Base-by-base conservation (phyloP, 2,113 vertebrate genomes). In the Rhea americana region DNA sequence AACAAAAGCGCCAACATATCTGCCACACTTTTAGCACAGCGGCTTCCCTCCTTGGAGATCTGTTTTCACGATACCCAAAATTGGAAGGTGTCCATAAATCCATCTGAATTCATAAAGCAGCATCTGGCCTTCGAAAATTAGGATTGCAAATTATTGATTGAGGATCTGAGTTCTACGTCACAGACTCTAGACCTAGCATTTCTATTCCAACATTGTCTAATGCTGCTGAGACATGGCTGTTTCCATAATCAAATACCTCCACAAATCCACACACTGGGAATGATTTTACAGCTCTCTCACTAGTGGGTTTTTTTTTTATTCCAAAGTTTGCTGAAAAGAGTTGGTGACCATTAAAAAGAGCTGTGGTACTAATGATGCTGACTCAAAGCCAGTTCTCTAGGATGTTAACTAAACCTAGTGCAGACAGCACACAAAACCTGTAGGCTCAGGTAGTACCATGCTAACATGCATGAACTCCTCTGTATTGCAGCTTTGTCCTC, bases 61-160 rank as follows among this genome's bases (percentile, higher is more conserved):
- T 91, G 26, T 61, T 83, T 48, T 84, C 14, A 8, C 85, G 74
- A 71, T 48, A 77, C 11, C 25, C 73, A 41, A 37, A 90, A 58
- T 56, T 85, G 61, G 65, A 85, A 81, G 24, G 80, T 37, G 18
- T 61, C 61, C 66, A 81, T 35, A 90, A 90, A 85, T 48, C 22
- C 88, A 94, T 19, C 8, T 63, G 45, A 85, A 90, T 65, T 68
- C 58, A 66, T 68, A 81, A 81, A 92, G 51, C 76, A 90, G 66
- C 14, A 70, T 15, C 47, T 39, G 74, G 73, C 2, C 18, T 39
- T 75, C 45, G 65, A 91, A 88, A 94, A 91, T 21, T 48, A 79
- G n/a, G 73, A 81, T 53, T 93, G 78, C 13, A 45, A 45, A 45
- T 82, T 89, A 91, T 25, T 80, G 89, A 91, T 76, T 0, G 0